Conservation (phyloP, 2,113 vertebrate genomes). For the Entomyzon cyanotis region DNA sequence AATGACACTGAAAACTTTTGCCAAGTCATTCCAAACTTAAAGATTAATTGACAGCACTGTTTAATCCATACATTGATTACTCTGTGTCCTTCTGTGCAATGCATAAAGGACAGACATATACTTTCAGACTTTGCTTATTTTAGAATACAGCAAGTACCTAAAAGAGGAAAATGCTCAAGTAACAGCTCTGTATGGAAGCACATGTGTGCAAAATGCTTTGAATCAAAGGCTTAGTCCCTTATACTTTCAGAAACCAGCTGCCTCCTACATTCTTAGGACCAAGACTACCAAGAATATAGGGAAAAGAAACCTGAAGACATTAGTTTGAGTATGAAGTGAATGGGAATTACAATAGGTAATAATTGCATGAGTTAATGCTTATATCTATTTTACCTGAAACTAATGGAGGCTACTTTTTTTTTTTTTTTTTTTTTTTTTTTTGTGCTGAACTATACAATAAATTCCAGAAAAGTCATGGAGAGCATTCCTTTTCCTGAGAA, state of each 20-base stretch:
- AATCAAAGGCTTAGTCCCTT: not conserved
- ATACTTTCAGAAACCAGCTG: not conserved
- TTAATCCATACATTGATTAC: constrained; percentile 8
- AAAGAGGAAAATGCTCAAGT: not conserved
- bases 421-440: too few relatives aligned
- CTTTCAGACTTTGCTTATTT: not conserved
- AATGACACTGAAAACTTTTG: not conserved
- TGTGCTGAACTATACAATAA: not conserved
- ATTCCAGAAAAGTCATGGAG: not conserved
- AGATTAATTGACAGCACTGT: not conserved
- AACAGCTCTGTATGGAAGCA: not conserved
- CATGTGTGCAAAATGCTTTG: not conserved
- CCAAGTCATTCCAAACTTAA: not conserved
- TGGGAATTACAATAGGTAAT: not conserved
- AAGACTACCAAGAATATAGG: not conserved
- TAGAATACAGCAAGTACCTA: not conserved
- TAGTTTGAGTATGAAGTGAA: not conserved
- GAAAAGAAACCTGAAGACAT: not conserved
- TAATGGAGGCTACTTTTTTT: not conserved
- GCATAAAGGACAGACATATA: not conserved
- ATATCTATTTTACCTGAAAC: not conserved
- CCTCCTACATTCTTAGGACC: not conserved
- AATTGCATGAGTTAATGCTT: not conserved
- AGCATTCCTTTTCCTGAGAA: not conserved
- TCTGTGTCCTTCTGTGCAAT: not conserved